These are phyloP conservation scores for Dallia pectoralis DNA, from an alignment of 2,797 vertebrate species.

Conservation along the genomic window DNA sequence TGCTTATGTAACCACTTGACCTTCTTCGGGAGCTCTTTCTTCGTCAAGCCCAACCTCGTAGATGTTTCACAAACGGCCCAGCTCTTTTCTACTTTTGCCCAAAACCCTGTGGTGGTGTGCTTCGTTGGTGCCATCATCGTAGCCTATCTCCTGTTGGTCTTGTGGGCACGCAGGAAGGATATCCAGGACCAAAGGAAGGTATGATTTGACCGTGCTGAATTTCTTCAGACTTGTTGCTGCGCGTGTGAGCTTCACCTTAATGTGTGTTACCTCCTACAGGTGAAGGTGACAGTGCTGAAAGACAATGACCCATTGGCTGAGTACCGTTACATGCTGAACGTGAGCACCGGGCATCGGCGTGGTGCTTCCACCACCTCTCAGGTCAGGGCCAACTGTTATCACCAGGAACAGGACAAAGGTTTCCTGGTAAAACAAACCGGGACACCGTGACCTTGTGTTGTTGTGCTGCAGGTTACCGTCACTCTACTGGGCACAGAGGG, in stretches of 20 bases:
- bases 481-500: constrained; percentile 85
- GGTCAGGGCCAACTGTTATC: constrained; percentile 63
- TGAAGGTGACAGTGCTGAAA: constrained; percentile 86
- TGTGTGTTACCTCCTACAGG: constrained; percentile 62
- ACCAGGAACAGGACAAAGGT: background rate
- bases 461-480: constrained; percentile 83
- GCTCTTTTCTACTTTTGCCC: constrained; percentile 88
- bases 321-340: constrained; percentile 86
- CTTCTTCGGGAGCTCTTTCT: constrained; percentile 92
- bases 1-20: constrained; percentile 94
- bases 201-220: background rate
- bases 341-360: constrained; percentile 86
- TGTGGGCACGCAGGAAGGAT: constrained; percentile 92
- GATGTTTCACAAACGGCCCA: constrained; percentile 82
- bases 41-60: constrained; percentile 86
- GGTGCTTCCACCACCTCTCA: constrained; percentile 90
- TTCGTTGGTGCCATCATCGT: constrained; percentile 85
- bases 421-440: background rate
- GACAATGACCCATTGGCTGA: constrained; percentile 93
- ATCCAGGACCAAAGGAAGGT: constrained; percentile 88
- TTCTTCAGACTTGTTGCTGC: background rate
- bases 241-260: background rate
- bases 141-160: constrained; percentile 78
- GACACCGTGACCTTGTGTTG: constrained; percentile 12
- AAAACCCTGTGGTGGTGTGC: constrained; percentile 90